Evolutionary conservation across 2,113 vertebrate species (phyloP), one percentile per base, ranked within the genome.

Genomic region (Pteruthius melanotis): DNA sequence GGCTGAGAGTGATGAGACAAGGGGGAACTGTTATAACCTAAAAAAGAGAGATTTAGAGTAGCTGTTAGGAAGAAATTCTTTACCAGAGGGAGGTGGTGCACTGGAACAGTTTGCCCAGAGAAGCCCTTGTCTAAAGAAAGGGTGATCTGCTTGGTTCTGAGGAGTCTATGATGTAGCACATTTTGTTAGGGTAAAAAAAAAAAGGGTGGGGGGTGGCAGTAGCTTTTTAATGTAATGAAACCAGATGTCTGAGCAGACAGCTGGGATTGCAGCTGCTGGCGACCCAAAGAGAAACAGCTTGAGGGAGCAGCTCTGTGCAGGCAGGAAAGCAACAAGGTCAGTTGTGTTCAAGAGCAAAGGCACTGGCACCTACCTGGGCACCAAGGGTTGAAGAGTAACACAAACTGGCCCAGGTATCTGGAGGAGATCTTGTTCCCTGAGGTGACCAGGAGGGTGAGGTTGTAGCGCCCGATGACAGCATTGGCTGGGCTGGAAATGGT

Each of bases 371-470:
- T 97, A 99, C 99, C 99, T 98, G 97, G 97, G 94, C 98, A 98
- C 99, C 99, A 99, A 0, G 99, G 99, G 83, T 99, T 99, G 74
- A 99, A 99, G 78, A 99, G 98, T 61, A 99, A 91, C 90, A 98
- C 94, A 91, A 99, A 99, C 30, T 96, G 91, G 7, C 97, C 98
- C 91, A 97, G 97, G 97, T 80, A 90, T 42, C 84, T 93, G 71
- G 97, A 92, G 90, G 97, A 6, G 33, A 93, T 76, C 70, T 82
- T 89, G 78, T 98, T 97, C 4, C 90, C 91, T 9, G 98, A 97
- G 59, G 92, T 96, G 39, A 98, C 54, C 87, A 95, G 89, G 87
- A 98, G 96, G 7, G 60, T 97, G 93, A 99, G 96, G 9, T 83
- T 97, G 96, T 99, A 99, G 5, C 94, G 93, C 57, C 99, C 99